Base-by-base conservation (phyloP, 1,140 invertebrate genomes). In the Diorhabda sublineata region DNA sequence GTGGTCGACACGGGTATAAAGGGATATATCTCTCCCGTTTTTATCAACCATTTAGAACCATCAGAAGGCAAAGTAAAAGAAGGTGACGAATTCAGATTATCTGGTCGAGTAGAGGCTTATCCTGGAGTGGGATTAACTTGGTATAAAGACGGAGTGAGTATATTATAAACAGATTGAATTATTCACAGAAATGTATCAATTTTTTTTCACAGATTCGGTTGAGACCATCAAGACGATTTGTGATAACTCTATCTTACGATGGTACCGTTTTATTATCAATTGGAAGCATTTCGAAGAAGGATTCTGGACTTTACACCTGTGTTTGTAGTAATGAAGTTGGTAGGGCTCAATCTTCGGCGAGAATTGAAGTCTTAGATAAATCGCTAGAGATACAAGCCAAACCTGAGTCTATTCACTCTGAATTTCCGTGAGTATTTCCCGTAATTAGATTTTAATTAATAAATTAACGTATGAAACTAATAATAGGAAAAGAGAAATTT, bases 301-400 rank as follows among this genome's bases (percentile, higher is more conserved):
- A 98, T 80, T 88, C 88, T 3, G 96, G 95, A 8, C 84, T 90
- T n/a, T 98, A 98, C 80, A 90, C 87, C 0, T 96, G 94, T 72
- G 88, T 89, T 0, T 95, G 95, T 2, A 88, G 87, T 5, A 98
- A 98, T 81, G 89, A 91, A 71, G 89, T 96, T 4, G 96, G 96
- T 44, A 84, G 87, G 76, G 85, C 87, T 3, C 91, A 93, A 74
- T 93, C 89, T 3, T 87, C 84, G 7, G 89, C 89, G 9, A 87
- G 86, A 52, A 87, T 97, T 5, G 80, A 84, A 45, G 88, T 96
- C 8, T 47, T 68, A 1, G 71, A 73, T 41, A 61, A 47, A 58
- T 66, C 6, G 6, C 59, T 45, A 42, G 45, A 42, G 11, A 57
- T 58, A 8, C 47, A 26, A 58, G 68, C 68, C 26, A 61, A 66